Base-by-base conservation (phyloP, 2,797 vertebrate genomes). In the Poeciliopsis presidionis region DNA sequence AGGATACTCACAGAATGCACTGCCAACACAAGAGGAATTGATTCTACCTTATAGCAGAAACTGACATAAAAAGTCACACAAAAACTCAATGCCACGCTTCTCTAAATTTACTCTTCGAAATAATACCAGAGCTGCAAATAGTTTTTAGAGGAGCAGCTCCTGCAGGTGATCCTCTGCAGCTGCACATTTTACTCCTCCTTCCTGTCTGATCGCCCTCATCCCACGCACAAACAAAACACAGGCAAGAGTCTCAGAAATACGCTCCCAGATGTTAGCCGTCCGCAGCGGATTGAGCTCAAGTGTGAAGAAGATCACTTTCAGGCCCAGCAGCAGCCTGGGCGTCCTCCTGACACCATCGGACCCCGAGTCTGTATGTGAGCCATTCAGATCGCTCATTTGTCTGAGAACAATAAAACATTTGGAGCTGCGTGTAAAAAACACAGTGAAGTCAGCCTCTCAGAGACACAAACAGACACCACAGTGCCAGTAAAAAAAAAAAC, bases 341-440 rank as follows among this genome's bases (percentile, higher is more conserved):
- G 87, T 84, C 87, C 80, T 88, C 80, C 89, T 83, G 88, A 87
- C 83, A 86, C 81, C 71, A 84, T 83, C 49, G 47, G 67, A 86
- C 59, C 61, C 59, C 1, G 57, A 82, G 85, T 89, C 86, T 75
- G 79, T 69, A 28, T 33, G 61, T 81, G 79, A 75, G 73, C 85
- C 75, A 77, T 87, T 87, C 83, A 85, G 87, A 80, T 79, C 86
- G 61, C 71, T 90, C 86, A 88, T 90, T 92, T 91, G 92, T 90
- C 81, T 81, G 75, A 84, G 88, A 90, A 94, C 92, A 93, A 93
- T 91, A 87, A 91, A 84, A 85, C 72, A 85, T 90, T 90, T 81
- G 80, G 80, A 88, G 87, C 86, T 82, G 88, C 81, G 76, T 43
- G 84, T 92, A 81, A 90, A 92, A 85, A 92, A 91, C 88, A 83